Conservation (phyloP, 2,888 invertebrate species). For the Rhodophaea formosa region DNA sequence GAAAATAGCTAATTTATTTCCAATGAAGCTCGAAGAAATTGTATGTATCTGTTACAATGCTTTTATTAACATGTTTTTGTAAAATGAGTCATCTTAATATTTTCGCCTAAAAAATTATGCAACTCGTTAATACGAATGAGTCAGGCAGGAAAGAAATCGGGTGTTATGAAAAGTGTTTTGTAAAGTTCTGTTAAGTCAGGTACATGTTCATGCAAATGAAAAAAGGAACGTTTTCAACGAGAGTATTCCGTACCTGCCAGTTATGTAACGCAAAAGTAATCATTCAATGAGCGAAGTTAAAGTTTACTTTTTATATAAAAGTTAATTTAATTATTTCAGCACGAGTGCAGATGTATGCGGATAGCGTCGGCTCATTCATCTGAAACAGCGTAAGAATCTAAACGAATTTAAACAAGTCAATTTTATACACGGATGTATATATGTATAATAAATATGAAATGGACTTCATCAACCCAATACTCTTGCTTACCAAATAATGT, state of each 20-base stretch:
- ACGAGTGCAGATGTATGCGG: neutral
- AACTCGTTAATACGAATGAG: conserved; percentile 3
- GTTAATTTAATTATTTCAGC: neutral
- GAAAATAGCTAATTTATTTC: too few species aligned
- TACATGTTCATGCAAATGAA: neutral
- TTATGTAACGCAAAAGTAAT: conserved; percentile 4
- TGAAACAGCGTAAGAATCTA: neutral
- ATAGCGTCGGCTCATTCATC: neutral
- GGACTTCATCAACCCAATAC: too few species aligned
- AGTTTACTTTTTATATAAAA: neutral
- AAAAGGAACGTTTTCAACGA: neutral
- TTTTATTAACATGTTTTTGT: too few species aligned
- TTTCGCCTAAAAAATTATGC: conserved; percentile 4
- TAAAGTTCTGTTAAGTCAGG: conserved; percentile 1
- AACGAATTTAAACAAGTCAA: too few species aligned
- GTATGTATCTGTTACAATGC: too few species aligned
- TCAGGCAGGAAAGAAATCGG: conserved; percentile 8
- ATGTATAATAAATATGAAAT: too few species aligned
- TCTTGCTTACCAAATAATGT: too few species aligned
- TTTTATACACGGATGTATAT: too few species aligned
- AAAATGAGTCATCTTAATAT: neutral
- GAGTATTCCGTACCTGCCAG: neutral
- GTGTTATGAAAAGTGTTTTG: conserved; percentile 9
- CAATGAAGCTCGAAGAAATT: too few species aligned
- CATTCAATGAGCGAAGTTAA: neutral